Percentiles rank a stretch among this genome's conserved stretches.
phyloP scores from a whole-genome alignment of 1,140 invertebrate genomes.

The Gonatopus flavifemur region DNA sequence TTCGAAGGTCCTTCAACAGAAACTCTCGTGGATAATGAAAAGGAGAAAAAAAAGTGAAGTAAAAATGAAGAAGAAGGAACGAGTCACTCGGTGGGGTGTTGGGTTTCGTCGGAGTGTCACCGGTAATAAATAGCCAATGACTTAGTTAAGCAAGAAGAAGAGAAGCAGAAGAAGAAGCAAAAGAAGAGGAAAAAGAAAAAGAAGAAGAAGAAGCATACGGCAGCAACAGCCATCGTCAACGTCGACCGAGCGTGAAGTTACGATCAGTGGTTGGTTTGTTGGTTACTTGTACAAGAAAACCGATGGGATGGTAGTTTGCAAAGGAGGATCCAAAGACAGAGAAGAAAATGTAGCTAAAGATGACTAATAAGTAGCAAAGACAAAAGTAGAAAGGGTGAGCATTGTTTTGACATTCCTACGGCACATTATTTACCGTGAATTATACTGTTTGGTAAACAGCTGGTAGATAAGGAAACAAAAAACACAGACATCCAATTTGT shows the following conservation, averaged over 20 bases:
- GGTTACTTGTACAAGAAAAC: no score
- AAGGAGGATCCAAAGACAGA: constrained; percentile 1
- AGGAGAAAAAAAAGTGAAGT: constrained; percentile 16
- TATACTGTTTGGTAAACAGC: no score
- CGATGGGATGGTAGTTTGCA: constrained; percentile 3
- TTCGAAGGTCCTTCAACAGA: constrained; percentile 11
- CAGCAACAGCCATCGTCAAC: constrained; percentile 5
- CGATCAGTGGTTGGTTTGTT: constrained; percentile 16
- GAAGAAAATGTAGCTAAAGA: no score
- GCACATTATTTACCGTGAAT: no score
- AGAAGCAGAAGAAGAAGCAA: no score
- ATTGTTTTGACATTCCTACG: not conserved
- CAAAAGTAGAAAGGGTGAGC: not conserved
- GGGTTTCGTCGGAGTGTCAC: constrained; percentile 26
- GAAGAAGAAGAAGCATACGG: constrained; percentile 22
- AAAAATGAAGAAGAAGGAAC: constrained; percentile 8
- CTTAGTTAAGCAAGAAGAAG: constrained; percentile 40
- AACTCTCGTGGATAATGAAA: no score
- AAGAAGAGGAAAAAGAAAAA: constrained; percentile 14
- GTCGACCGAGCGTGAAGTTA: constrained; percentile 21
- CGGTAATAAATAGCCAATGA: constrained; percentile 52
- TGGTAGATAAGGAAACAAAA: no score
- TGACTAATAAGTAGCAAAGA: no score
- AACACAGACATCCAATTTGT: no score
- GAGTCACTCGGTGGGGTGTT: constrained; percentile 10